Percentiles rank a stretch among this genome's conserved stretches.
Conservation (phyloP, 2,888 invertebrate species). For the Geophilus truncorum region DNA sequence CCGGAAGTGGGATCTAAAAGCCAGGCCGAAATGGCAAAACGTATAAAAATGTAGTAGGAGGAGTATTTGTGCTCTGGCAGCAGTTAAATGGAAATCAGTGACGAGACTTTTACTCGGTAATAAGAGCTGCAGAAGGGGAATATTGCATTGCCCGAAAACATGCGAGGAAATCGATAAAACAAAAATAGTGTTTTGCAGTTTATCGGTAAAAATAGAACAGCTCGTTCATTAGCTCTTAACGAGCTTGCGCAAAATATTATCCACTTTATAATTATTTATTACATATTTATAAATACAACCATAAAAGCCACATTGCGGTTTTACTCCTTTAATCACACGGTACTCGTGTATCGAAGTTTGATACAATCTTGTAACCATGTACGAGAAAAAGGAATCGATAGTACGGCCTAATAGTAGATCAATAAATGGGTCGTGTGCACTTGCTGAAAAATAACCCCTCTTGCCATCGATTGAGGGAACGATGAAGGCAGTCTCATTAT, state of each 20-base stretch:
- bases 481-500: neutral
- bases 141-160: neutral
- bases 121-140: neutral
- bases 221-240: neutral
- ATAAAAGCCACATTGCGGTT: too few species aligned
- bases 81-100: neutral
- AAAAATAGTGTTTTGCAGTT: neutral
- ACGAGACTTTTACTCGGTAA: neutral
- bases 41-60: too few species aligned
- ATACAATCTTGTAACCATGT: neutral
- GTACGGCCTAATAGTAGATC: neutral
- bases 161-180: neutral
- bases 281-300: too few species aligned
- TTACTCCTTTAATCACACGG: too few species aligned
- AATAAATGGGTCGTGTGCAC: neutral
- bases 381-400: neutral
- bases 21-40: too few species aligned
- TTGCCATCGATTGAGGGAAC: neutral
- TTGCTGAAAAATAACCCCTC: neutral
- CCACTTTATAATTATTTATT: neutral
- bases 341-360: too few species aligned
- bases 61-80: neutral
- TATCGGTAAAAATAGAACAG: neutral
- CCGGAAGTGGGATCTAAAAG: too few species aligned
- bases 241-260: neutral